These are phyloP conservation scores for Steinernema scapterisci DNA, from an alignment of 2,888 invertebrate species.

Conservation along the genomic window DNA sequence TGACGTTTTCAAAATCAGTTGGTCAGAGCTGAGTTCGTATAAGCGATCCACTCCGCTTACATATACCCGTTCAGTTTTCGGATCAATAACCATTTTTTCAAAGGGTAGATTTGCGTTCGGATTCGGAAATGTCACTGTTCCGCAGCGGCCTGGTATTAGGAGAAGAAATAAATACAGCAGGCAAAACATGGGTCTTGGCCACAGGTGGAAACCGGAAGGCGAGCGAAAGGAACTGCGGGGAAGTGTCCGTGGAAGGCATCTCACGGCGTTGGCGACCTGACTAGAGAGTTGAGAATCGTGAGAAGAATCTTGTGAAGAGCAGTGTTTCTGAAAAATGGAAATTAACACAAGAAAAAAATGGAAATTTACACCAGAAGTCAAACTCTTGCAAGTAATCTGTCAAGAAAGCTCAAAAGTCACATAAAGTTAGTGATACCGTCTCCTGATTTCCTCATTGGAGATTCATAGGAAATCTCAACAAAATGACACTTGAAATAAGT, in stretches of 20 bases:
- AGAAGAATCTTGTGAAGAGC: background rate
- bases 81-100: constrained; percentile 51
- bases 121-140: background rate
- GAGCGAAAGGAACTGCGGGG: constrained; percentile 2
- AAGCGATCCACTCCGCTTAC: constrained; percentile 65
- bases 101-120: background rate
- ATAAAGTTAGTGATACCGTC: too few relatives aligned
- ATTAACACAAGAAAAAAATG: background rate
- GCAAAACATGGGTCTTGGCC: background rate
- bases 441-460: too few relatives aligned
- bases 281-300: background rate
- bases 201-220: background rate
- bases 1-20: constrained; percentile 53
- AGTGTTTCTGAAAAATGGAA: background rate
- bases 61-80: constrained; percentile 60
- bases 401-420: background rate
- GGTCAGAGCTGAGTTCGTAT: constrained; percentile 58
- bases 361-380: background rate
- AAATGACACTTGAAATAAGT: too few relatives aligned
- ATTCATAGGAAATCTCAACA: too few relatives aligned
- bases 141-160: background rate
- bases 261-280: background rate
- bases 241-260: background rate
- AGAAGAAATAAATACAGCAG: background rate
- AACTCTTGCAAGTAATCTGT: too few relatives aligned